Evolutionary conservation across 2,888 invertebrate genomes (phyloP), one percentile per base, ranked within the genome.

Genomic region (Chouioia cunea): DNA sequence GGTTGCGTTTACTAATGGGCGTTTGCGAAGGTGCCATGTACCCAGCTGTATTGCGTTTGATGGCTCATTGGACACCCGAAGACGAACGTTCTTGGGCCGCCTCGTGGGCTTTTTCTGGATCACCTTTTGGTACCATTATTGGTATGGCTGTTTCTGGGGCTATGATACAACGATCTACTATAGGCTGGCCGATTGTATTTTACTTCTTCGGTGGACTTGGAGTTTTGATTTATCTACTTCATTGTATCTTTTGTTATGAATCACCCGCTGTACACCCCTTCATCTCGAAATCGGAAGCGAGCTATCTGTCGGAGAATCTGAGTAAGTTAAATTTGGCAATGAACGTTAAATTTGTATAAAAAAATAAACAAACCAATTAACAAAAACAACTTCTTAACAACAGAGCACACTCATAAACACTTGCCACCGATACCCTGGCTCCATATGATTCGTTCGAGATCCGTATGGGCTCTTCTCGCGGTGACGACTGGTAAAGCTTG

Each of bases 1-100:
- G 90, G n/a, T 82, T 94, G 14, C 88, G 96, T 71, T 89, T 95
- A 0, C 79, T 94, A 3, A 93, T 94, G 88, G 96, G 96, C 50
- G 87, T 95, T 3, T 94, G 94, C 73, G 95, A 96, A 89, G 94
- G 94, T 27, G 92, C 93, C 4, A 93, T 93, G 0, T 94, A 92
- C 81, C 95, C 93, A 1, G 95, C 96, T 0, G 86, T 97, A 77
- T 94, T 93, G 81, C 92, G 92, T 0, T 87, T 95, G 83, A 85
- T 95, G 10, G 92, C 94, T 0, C 89, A 92, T 78, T 95, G 95
- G 95, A 92, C 93, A 0, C 94, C 94, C 0, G 86, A 92, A 0
- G 89, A 90, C 0, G 77, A 78, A 56, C 75, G 94, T 75, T 92
- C 93, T 8, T 90, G 91, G 73, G 89, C 95, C 82, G 93, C 94